Evolutionary conservation across 2,797 vertebrate species (phyloP).

Genomic region (Anguilla anguilla): DNA sequence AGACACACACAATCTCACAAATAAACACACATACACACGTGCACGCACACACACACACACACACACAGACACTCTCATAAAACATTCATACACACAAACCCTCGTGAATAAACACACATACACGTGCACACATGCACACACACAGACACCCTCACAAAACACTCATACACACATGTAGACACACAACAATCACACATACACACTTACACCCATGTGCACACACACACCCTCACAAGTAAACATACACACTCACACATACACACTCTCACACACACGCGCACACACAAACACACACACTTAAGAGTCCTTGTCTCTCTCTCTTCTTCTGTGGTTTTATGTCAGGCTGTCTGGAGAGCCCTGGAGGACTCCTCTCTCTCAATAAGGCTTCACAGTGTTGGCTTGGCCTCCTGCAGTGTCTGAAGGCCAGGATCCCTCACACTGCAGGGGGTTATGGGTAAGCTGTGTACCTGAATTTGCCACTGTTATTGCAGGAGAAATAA

Average conservation of each 20-base stretch:
- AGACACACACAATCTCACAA: conserved; percentile 20
- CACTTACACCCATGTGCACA: background rate
- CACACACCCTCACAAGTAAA: background rate
- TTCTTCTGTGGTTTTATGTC: no score
- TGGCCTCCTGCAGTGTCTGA: background rate
- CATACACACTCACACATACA: background rate
- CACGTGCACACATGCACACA: conserved; percentile 44
- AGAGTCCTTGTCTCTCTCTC: no score
- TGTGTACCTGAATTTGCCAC: no score
- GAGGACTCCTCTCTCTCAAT: background rate
- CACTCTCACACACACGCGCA: background rate
- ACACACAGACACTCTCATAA: conserved; percentile 33
- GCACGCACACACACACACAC: conserved; percentile 9
- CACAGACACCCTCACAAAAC: background rate
- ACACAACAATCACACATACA: background rate
- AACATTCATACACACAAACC: conserved; percentile 27
- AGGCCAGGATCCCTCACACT: background rate
- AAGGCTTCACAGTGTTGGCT: background rate
- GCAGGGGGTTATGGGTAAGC: background rate
- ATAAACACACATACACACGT: conserved; percentile 25
- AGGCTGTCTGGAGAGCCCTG: no score
- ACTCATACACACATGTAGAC: background rate
- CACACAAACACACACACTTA: background rate
- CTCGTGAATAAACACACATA: conserved; percentile 30
- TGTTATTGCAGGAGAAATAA: no score